phyloP scores from a whole-genome alignment of 2,888 invertebrate species.

The Mechanitis messenoides region DNA sequence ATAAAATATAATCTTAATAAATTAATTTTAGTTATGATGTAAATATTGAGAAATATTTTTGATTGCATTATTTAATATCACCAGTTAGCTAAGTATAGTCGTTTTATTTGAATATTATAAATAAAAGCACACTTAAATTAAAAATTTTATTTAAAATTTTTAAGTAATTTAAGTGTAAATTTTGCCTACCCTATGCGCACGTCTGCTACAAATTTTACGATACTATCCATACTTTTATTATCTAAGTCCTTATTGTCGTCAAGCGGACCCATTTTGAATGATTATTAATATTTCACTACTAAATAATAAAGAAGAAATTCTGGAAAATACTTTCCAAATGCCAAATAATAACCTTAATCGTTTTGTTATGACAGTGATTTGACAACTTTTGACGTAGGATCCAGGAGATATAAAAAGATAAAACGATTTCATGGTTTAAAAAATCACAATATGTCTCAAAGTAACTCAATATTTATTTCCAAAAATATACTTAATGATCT shows the following conservation, averaged over 20 bases:
- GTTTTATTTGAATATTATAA: no score
- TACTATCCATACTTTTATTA: slow-evolving; percentile 46
- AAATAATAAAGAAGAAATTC: not conserved
- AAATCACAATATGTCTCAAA: no score
- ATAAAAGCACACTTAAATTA: no score
- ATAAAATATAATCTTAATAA: no score
- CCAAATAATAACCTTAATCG: not conserved
- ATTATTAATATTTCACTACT: slow-evolving; percentile 9
- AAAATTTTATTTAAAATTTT: not conserved
- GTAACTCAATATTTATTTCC: no score
- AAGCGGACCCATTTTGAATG: slow-evolving; percentile 22
- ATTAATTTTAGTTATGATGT: no score
- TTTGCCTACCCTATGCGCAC: slow-evolving; percentile 52
- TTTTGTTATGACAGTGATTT: not conserved
- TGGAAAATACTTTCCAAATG: not conserved
- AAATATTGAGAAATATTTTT: no score
- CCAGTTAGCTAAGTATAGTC: no score
- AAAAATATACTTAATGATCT: no score
- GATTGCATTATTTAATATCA: no score
- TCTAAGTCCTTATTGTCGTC: slow-evolving; percentile 37
- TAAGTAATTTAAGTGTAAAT: not conserved
- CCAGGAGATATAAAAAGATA: not conserved
- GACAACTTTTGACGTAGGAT: not conserved
- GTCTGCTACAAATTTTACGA: slow-evolving; percentile 57
- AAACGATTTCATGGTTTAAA: not conserved